Base-by-base conservation (phyloP, 2,113 vertebrate species). In the Urocynchramus pylzowi region DNA sequence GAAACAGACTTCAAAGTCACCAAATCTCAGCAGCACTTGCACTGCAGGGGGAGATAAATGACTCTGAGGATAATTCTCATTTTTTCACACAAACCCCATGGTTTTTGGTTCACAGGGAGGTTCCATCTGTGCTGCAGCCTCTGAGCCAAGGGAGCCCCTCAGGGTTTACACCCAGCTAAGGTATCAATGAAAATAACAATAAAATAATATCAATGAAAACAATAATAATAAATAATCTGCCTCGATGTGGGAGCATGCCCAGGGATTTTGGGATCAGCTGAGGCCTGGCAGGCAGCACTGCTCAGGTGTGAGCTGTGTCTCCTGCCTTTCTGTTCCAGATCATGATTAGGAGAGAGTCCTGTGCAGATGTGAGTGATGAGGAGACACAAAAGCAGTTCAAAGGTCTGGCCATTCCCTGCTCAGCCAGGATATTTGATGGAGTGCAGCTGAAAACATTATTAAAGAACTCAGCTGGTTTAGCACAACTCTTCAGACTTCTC, bases 1-100 rank as follows among this genome's bases (percentile, higher is more conserved):
- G 53, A 74, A n/a, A 79, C 81, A 53, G 9, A 87, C 78, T 89
- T 93, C 93, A 95, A 93, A 96, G 89, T 9, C 92, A 79, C 65
- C 31, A 47, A n/a, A 61, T 33, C 70, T 69, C 71, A 35, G 53
- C 87, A 61, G 57, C 74, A 18, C n/a, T 89, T 67, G 67, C 65
- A 61, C 70, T 76, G 78, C 71, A 85, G 57, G 45, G 79, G 33
- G 57, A 96, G 87, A 89, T 73, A 60, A 89, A 89, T 87, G 20
- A 65, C 49, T 9, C n/a, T 2, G 22, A 45, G 86, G 84, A 81
- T 12, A 71, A 64, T 20, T 91, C 44, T 87, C 35, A 7, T 61
- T 73, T 92, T 90, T 68, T 24, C 60, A 47, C 3, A 3, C 59
- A 90, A 94, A 69, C 6, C 42, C 84, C 50, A 14, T 0, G 24